Base-by-base conservation (phyloP, 2,888 invertebrate species). In the Nephrotoma guestfalica region DNA sequence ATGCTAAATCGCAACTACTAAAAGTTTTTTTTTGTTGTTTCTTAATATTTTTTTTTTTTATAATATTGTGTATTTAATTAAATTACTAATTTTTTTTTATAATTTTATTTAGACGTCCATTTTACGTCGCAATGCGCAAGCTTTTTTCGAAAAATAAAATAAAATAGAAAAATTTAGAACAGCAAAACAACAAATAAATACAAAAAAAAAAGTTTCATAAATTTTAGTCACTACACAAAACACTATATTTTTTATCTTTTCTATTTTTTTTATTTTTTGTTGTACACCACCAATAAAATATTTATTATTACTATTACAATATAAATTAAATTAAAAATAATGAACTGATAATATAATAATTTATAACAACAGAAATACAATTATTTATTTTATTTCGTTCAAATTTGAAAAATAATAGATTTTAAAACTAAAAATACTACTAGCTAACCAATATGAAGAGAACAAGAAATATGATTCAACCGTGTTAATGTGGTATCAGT, bases 1-100 rank as follows among this genome's bases (percentile, higher is more conserved):
- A 30, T 9, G 18, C 4, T 71, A 30, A 71, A 71, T 71, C 30
- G 71, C 71, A 71, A 71, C 71, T 71, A 71, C 71, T 71, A 88
- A 85, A 86, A 30, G 30, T 30, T 84, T 86, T 87, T 87, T n/a
- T 85, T 87, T 51, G 85, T 85, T 57, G 18, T 86, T 86, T 30
- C 71, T 85, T 4, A 41, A 45, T 84, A 41, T 47, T 84, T 87
- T 41, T 45, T 86, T 57, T 87, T 86, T 30, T 30, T 30, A 2
- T 30, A 30, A 30, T 30, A 30, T 30, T 30, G 30, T 30, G 30
- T n/a, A 13, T n/a, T n/a, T n/a, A 42, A 15, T 87, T 85, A 84
- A 18, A 40, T 86, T 86, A 85, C 43, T 85, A 85, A 45, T 18
- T 86, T 40, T 42, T 13, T 41, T 41, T 2, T 30, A 30, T 30